Evolutionary conservation across 2,888 invertebrate species (phyloP), one percentile per base, ranked within the genome.

Genomic region (Mactromeris polynyma): DNA sequence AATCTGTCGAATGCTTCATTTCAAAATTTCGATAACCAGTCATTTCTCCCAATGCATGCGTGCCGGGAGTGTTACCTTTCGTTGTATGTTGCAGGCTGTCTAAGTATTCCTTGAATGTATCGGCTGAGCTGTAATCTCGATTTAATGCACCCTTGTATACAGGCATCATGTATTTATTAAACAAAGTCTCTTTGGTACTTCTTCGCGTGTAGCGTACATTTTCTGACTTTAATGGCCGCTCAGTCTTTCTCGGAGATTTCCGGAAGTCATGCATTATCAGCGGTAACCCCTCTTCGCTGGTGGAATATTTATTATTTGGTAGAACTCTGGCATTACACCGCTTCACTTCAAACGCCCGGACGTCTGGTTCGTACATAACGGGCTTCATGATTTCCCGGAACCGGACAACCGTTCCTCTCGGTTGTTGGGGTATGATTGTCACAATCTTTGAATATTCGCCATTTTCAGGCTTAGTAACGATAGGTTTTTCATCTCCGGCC

Each of bases 101-200:
- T 14, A 94, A 73, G 85, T 94, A 94, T 83, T 93, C 91, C 40
- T 91, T 94, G 54, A 93, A 94, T 2, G 92, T 92, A 31, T 93
- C 93, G 2, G 90, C 93, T 0, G 93, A 94, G 86, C 91, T 91
- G 73, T 92, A 93, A 40, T 92, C 93, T n/a, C 90, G 81, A 80
- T 90, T 85, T 81, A 91, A 87, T 17, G 83, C 87, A 31, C 40
- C 36, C 33, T 86, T 85, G 40, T 83, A 87, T 2, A 85, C 69
- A 6, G 87, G 85, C 19, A 84, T 80, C 19, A 83, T 54, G 9
- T 86, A 88, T 85, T 90, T 91, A 33, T 38, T 83, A 38, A 87
- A 91, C 26, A 91, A 83, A 14, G 91, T 91, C 1, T 78, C 85
- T 58, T 73, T 91, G 51, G 21, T 46, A 19, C 40, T 77, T 36